phyloP scores from a whole-genome alignment of 1,140 invertebrate species.

The Rhagoletis zephyria region DNA sequence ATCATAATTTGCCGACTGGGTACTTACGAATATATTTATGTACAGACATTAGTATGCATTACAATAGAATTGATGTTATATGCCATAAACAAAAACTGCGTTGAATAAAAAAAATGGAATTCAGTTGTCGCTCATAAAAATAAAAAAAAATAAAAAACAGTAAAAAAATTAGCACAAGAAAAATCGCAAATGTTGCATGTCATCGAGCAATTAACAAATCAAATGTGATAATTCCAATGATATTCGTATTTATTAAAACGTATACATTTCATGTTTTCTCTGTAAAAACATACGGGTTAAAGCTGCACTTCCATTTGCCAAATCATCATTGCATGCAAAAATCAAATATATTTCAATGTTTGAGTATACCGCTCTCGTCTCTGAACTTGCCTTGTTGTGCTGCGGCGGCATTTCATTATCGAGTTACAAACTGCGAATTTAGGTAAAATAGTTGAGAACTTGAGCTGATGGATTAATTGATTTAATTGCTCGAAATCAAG shows the following conservation, averaged over 20 bases:
- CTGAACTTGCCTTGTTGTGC: background rate
- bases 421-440: constrained; percentile 13
- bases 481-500: constrained; percentile 44
- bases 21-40: too few relatives aligned
- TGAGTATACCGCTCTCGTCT: background rate
- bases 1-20: too few relatives aligned
- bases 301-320: background rate
- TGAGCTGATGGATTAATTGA: constrained; percentile 29
- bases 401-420: background rate
- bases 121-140: background rate
- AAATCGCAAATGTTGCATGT: constrained; percentile 20
- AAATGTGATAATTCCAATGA: background rate
- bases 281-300: background rate
- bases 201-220: background rate
- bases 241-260: background rate
- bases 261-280: background rate
- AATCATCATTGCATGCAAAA: background rate
- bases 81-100: background rate
- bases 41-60: too few relatives aligned
- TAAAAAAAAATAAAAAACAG: background rate
- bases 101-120: background rate
- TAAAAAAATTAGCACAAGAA: too few relatives aligned
- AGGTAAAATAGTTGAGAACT: background rate
- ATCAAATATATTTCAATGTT: background rate
- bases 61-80: too few relatives aligned